These are phyloP conservation scores for Halocynthia aurantium DNA, from an alignment of 23 tunicate genomes.

Conservation along the genomic window DNA sequence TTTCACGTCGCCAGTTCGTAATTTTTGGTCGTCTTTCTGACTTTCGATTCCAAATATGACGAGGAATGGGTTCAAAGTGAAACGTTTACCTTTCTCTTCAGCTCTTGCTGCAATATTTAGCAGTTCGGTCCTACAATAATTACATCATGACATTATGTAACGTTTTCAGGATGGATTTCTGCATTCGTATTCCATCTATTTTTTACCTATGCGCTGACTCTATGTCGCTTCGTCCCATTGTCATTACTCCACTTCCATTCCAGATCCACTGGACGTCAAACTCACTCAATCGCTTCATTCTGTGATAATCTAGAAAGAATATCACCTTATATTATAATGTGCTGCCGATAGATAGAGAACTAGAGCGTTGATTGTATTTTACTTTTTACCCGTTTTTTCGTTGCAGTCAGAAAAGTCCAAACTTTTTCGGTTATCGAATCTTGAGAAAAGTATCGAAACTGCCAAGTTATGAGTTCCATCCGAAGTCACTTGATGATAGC, in stretches of 20 bases:
- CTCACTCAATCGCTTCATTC: constrained; percentile 30
- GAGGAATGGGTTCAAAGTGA: too few species aligned
- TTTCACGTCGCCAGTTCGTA: too few species aligned
- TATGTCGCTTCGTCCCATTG: constrained; percentile 66
- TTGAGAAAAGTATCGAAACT: constrained; percentile 30
- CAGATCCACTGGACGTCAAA: constrained; percentile 58
- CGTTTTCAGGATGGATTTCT: too few species aligned
- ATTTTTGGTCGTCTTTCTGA: too few species aligned
- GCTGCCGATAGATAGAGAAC: background rate
- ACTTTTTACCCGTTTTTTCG: constrained; percentile 22
- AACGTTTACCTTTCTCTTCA: too few species aligned
- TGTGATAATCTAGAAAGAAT: constrained; percentile 34
- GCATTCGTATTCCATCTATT: background rate
- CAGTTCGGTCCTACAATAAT: too few species aligned
- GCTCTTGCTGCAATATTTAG: too few species aligned
- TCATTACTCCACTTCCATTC: constrained; percentile 66
- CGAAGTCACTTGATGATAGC: constrained; percentile 46
- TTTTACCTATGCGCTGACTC: constrained; percentile 32
- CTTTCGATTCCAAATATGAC: too few species aligned
- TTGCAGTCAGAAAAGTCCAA: constrained; percentile 39
- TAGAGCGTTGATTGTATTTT: background rate
- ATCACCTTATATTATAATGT: background rate
- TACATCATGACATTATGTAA: too few species aligned
- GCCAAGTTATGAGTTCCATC: constrained; percentile 31
- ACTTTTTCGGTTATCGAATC: constrained; percentile 25